Conservation (phyloP, 1,140 invertebrate species). For the Drusus annulatus region DNA sequence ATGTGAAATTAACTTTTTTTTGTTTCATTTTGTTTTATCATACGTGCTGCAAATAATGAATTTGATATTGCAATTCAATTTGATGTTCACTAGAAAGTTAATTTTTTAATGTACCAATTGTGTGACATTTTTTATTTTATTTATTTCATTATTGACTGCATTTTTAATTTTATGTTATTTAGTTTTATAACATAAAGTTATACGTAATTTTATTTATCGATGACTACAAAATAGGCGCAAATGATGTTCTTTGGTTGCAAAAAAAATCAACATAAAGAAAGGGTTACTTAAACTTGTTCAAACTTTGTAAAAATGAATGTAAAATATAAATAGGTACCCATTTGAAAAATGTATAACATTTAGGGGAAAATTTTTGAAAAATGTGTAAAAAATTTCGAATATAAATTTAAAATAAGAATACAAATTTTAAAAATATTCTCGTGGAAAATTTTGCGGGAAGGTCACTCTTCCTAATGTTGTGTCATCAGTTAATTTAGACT, state of each 20-base stretch:
- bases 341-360: slow-evolving; percentile 53
- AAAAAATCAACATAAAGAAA: neutral
- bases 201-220: slow-evolving; percentile 40
- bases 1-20: neutral
- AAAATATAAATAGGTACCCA: slow-evolving; percentile 25
- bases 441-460: neutral
- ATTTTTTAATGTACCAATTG: neutral
- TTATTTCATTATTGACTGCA: slow-evolving; percentile 14
- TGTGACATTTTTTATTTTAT: slow-evolving; percentile 17
- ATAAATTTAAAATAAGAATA: slow-evolving; percentile 47
- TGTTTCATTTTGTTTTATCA: neutral
- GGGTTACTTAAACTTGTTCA: slow-evolving; percentile 2
- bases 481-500: slow-evolving; percentile 30
- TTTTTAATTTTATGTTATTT: slow-evolving; percentile 44
- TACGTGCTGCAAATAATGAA: slow-evolving; percentile 32
- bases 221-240: slow-evolving; percentile 22
- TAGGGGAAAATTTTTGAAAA: slow-evolving; percentile 51
- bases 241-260: neutral
- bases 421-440: slow-evolving; percentile 34
- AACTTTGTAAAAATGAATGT: slow-evolving; percentile 41
- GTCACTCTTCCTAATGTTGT: neutral
- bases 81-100: slow-evolving; percentile 52
- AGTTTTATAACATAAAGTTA: slow-evolving; percentile 34
- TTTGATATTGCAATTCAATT: slow-evolving; percentile 56
- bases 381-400: slow-evolving; percentile 32